Evolutionary conservation across 2,888 invertebrate species (phyloP), one percentile per base, ranked within the genome.

Genomic region (Theretra japonica): DNA sequence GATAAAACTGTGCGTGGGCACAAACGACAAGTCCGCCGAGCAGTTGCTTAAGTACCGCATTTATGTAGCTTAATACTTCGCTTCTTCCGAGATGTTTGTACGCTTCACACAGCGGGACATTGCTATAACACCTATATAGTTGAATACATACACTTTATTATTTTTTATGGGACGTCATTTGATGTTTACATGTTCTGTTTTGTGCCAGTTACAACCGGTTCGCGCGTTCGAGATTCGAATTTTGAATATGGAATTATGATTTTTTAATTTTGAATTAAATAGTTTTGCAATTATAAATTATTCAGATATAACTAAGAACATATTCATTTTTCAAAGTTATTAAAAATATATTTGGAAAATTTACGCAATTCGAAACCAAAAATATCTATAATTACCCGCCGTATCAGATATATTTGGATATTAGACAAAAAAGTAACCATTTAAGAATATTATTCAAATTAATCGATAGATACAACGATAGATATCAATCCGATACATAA

Each of bases 1-100:
- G 91, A 94, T 92, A 93, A 90, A 91, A 85, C 83, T 84, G 80
- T 87, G 94, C 93, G 94, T 93, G 93, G 94, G 94, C 80, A 72
- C 73, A 78, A 80, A 82, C 83, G 84, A 86, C 88, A 83, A 82
- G 80, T 79, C 75, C 83, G 83, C 78, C 81, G 85, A 84, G 84
- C 84, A 85, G 92, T 90, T 90, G 90, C 90, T 88, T 90, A 89
- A 90, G 88, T 88, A 88, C 85, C 80, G 81, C 89, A 86, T 92
- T 92, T 91, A 92, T 89, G 88, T 85, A 85, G 80, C 86, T 82
- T 89, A 87, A 89, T 88, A 86, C 84, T 83, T 71, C 70, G 75
- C 76, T 74, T 76, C 73, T 72, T 68, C 72, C 48, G 69, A 68
- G 58, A 68, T 57, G 57, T 71, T 41, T 21, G 59, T 57, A 23